Percentiles rank a stretch among this genome's conserved stretches.
Conservation (phyloP, 2,797 vertebrate genomes). For the Scomberomorus guttatus region DNA sequence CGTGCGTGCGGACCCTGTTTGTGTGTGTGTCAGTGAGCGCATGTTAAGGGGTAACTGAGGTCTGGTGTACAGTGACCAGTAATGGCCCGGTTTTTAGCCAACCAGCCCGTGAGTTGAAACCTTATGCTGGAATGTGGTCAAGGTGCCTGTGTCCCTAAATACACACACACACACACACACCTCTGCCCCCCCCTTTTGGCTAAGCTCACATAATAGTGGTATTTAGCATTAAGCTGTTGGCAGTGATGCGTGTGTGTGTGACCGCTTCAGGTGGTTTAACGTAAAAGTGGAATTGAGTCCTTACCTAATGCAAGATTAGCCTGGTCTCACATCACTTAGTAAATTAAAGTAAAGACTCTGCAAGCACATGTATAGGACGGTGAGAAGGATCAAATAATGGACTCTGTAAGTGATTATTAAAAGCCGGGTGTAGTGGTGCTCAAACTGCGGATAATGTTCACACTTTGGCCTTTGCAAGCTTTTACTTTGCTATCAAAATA, state of each 20-base stretch:
- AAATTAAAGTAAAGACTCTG: slow-evolving; percentile 53
- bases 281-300: slow-evolving; percentile 54
- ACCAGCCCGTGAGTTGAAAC: slow-evolving; percentile 75
- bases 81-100: slow-evolving; percentile 77
- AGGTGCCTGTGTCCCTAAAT: slow-evolving; percentile 58
- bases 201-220: slow-evolving; percentile 61
- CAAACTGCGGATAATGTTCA: slow-evolving; percentile 37
- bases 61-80: slow-evolving; percentile 78
- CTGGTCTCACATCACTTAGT: slow-evolving; percentile 58
- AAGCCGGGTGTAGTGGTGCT: slow-evolving; percentile 15
- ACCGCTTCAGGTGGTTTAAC: slow-evolving; percentile 60
- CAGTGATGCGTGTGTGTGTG: slow-evolving; percentile 30
- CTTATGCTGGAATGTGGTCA: slow-evolving; percentile 74
- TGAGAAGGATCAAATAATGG: slow-evolving; percentile 59
- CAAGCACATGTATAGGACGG: slow-evolving; percentile 8
- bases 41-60: slow-evolving; percentile 66
- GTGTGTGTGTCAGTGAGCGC: slow-evolving; percentile 58
- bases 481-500: slow-evolving; percentile 3
- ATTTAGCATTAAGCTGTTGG: slow-evolving; percentile 78
- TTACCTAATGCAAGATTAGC: slow-evolving; percentile 51
- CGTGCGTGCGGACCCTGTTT: slow-evolving; percentile 22
- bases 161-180: slow-evolving; percentile 37
- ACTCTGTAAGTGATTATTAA: slow-evolving; percentile 53
- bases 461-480: slow-evolving; percentile 6
- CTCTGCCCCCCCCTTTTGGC: slow-evolving; percentile 23